These are phyloP conservation scores for Peromyscus eremicus DNA, from an alignment of 2,797 vertebrate species.

Conservation along the genomic window DNA sequence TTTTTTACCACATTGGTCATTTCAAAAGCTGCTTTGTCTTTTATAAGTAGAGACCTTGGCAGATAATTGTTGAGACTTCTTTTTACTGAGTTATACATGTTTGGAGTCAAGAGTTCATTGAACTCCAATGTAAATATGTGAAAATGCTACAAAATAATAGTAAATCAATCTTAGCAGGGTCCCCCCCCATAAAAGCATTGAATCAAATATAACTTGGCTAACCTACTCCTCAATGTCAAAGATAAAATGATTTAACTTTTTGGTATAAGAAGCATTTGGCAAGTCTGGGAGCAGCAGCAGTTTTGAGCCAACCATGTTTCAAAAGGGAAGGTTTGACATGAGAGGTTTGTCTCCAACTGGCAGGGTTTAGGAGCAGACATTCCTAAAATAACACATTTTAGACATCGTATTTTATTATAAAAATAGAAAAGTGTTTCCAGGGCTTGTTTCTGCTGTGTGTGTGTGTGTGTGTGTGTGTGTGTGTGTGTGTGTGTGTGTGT, in stretches of 20 bases:
- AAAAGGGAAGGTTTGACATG: constrained; percentile 64
- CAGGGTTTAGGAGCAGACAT: constrained; percentile 65
- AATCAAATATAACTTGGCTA: constrained; percentile 66
- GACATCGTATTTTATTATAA: constrained; percentile 54
- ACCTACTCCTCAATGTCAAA: constrained; percentile 65
- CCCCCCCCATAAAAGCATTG: constrained; percentile 54
- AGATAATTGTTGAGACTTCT: constrained; percentile 42
- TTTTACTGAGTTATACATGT: constrained; percentile 54
- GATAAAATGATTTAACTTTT: constrained; percentile 73
- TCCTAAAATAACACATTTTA: constrained; percentile 67
- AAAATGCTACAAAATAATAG: constrained; percentile 52
- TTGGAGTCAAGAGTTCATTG: constrained; percentile 53
- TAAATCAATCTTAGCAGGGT: constrained; percentile 54
- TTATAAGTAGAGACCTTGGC: constrained; percentile 40
- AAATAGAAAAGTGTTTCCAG: constrained; percentile 39
- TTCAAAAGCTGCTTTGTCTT: constrained; percentile 60
- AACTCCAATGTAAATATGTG: constrained; percentile 43
- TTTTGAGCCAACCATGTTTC: constrained; percentile 69
- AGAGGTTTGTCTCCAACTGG: constrained; percentile 70
- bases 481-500: not conserved
- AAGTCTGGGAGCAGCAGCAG: constrained; percentile 11
- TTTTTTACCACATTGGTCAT: not conserved
- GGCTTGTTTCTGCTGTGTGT: not conserved
- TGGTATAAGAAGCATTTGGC: constrained; percentile 67
- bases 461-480: too few species aligned